Percentiles rank a stretch among this genome's conserved stretches.
Conservation (phyloP, 2,888 invertebrate species). For the Erebia ligea region DNA sequence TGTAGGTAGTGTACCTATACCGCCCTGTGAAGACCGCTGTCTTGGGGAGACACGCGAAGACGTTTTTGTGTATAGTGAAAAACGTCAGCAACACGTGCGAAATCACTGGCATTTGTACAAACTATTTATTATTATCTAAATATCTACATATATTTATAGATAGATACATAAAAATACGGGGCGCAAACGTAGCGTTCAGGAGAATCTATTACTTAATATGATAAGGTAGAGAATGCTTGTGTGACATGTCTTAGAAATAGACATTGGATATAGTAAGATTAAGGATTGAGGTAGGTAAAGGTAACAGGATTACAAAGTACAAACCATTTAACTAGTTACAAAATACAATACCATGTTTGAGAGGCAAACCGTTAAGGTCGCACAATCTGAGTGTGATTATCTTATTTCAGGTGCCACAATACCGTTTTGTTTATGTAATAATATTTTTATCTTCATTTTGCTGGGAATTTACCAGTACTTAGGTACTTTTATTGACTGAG, state of each 20-base stretch:
- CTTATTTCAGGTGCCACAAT: neutral
- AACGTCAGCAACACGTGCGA: neutral
- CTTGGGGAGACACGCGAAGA: neutral
- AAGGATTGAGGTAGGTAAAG: neutral
- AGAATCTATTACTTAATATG: too few species aligned
- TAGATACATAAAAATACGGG: too few species aligned
- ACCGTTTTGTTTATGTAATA: neutral
- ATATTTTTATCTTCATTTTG: neutral
- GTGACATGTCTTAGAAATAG: too few species aligned
- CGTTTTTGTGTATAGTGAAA: neutral
- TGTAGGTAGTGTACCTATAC: too few species aligned
- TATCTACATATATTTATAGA: too few species aligned
- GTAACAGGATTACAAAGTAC: neutral
- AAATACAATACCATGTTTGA: neutral
- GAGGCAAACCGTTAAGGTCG: neutral
- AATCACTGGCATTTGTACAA: too few species aligned
- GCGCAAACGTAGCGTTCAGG: too few species aligned
- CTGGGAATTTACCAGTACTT: neutral
- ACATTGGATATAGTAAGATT: too few species aligned
- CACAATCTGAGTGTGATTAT: neutral
- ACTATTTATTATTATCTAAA: too few species aligned
- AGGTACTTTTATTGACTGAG: too few species aligned
- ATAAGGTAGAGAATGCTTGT: too few species aligned
- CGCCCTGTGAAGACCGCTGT: neutral
- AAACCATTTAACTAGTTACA: neutral